Evolutionary conservation across 2,797 vertebrate genomes (phyloP), one percentile per base, ranked within the genome.

Genomic region (Mionectes olivaceus): DNA sequence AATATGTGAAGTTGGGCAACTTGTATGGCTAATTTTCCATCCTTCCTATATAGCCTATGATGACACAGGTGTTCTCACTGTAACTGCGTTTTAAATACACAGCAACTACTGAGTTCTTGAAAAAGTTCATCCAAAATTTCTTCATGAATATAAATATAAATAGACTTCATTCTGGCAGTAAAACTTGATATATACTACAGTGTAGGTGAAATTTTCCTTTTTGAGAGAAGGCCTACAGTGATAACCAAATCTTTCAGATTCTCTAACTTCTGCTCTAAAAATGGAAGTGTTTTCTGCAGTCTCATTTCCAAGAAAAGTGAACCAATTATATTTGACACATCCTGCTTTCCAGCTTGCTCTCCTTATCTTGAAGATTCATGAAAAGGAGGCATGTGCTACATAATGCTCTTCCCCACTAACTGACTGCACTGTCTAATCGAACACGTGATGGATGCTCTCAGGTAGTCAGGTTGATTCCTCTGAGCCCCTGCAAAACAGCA

Each of bases 261-360:
- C 30, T 83, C 19, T 69, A 57, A 55, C 43, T 89, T 87, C 27
- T 78, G 11, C 10, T 67, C 67, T 70, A 79, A 82, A 95, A 94
- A 65, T 39, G 6, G n/a, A 69, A 57, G 24, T 47, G 25, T 10
- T 87, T 94, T 87, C 50, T 77, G 57, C 35, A 55, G 49, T 78
- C 64, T 75, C 23, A 61, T 81, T 90, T 94, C 87, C 93, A 90
- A 89, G 49, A 87, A 82, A 89, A 90, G 33, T 46, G 53, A 92
- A 89, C 23, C 28, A 80, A 47, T 70, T 77, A 44, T 30, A 60
- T 84, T 79, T 90, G 55, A 61, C 21, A 61, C 27, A 87, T 71
- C 64, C 57, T 85, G 41, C 71, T 93, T 89, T 89, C 44, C 39
- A 83, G 22, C 27, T 90, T 75, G 57, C 49, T 67, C 44, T 57